phyloP scores from a whole-genome alignment of 2,888 invertebrate genomes.

The Dermolepida albohirtum region DNA sequence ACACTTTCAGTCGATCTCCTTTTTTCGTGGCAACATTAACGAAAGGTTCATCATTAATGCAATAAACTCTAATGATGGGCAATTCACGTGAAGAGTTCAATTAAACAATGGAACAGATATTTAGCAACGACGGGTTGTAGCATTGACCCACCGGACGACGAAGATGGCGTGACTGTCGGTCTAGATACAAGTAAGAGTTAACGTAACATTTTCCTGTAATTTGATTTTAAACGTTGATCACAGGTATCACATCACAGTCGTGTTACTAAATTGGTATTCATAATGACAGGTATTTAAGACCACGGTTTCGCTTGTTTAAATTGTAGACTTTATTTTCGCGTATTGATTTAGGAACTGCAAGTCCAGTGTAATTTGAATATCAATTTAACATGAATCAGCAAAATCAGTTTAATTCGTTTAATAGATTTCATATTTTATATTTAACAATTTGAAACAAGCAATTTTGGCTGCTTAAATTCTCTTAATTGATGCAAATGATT shows the following conservation, averaged over 20 bases:
- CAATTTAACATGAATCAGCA: too few species aligned
- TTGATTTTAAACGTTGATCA: slow-evolving; percentile 30
- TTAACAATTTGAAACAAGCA: too few species aligned
- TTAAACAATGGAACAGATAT: slow-evolving; percentile 35
- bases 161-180: slow-evolving; percentile 49
- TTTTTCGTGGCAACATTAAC: background rate
- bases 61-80: background rate
- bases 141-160: slow-evolving; percentile 49
- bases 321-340: too few species aligned
- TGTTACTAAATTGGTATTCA: too few species aligned
- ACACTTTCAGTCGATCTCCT: background rate
- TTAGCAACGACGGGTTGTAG: slow-evolving; percentile 43
- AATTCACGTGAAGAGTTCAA: slow-evolving; percentile 26
- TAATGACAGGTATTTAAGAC: too few species aligned
- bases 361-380: too few species aligned
- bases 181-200: slow-evolving; percentile 43
- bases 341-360: too few species aligned
- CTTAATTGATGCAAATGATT: too few species aligned
- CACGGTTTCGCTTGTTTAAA: too few species aligned
- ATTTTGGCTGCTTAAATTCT: too few species aligned
- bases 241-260: background rate
- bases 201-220: slow-evolving; percentile 48
- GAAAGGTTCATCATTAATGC: background rate
- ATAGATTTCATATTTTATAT: too few species aligned
- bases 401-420: too few species aligned